These are phyloP conservation scores for Caenorhabditis drosophilae DNA, from an alignment of 2,888 invertebrate species.

Conservation along the genomic window DNA sequence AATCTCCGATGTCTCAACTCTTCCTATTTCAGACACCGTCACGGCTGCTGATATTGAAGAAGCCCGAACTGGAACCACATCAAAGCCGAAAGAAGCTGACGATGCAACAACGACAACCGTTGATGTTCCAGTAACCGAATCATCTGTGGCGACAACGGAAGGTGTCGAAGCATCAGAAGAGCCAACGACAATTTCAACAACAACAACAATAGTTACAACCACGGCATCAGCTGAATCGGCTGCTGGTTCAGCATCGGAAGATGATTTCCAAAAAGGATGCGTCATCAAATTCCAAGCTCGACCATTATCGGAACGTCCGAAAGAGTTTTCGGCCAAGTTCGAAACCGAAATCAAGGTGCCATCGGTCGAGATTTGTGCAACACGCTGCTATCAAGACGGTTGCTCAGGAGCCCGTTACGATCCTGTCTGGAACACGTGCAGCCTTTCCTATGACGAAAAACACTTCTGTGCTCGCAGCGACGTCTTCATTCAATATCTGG, in stretches of 20 bases:
- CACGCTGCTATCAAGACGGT: constrained; percentile 61
- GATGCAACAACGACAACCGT: constrained; percentile 7
- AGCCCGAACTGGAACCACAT: constrained; percentile 21
- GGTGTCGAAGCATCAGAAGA: not conserved
- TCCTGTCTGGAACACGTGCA: constrained; percentile 50
- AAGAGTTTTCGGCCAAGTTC: constrained; percentile 50
- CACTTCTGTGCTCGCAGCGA: constrained; percentile 47
- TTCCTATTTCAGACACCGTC: constrained; percentile 24
- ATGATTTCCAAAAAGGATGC: constrained; percentile 46
- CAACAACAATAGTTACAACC: not conserved
- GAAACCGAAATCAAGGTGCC: constrained; percentile 46
- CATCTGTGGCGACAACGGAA: constrained; percentile 11
- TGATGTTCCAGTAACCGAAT: constrained; percentile 7
- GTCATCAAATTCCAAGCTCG: constrained; percentile 60
- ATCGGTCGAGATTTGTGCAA: constrained; percentile 57
- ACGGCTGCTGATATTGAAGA: constrained; percentile 29
- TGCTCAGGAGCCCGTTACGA: constrained; percentile 60
- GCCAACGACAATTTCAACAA: not conserved
- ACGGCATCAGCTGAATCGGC: constrained; percentile 5
- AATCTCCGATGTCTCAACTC: not conserved
- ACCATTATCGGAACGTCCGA: constrained; percentile 41
- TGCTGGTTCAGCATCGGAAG: not conserved
- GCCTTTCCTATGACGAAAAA: constrained; percentile 58
- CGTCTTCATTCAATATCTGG: constrained; percentile 47
- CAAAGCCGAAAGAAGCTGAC: not conserved